Evolutionary conservation across 2,888 invertebrate species (phyloP).

Genomic region (Scotopteryx bipunctaria): DNA sequence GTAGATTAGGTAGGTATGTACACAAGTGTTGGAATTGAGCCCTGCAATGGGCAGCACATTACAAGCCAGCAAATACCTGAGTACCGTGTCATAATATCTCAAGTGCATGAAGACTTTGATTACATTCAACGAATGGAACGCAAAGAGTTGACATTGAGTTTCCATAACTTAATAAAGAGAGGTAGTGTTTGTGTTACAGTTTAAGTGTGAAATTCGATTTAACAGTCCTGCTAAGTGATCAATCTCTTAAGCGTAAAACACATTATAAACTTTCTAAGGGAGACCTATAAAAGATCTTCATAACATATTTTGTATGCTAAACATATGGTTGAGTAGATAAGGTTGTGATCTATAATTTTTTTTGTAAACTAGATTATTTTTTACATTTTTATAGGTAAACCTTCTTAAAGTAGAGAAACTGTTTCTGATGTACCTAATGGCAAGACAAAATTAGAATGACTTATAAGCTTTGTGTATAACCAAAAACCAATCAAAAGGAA

Average conservation of each 20-base stretch:
- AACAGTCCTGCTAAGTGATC: background rate
- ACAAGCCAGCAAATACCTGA: slow-evolving; percentile 62
- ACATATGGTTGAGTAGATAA: too few species aligned
- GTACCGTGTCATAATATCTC: slow-evolving; percentile 44
- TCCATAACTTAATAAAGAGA: slow-evolving; percentile 79
- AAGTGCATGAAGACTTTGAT: slow-evolving; percentile 46
- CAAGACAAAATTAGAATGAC: too few species aligned
- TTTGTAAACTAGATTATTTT: too few species aligned
- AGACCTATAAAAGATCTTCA: too few species aligned
- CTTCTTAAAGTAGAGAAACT: too few species aligned
- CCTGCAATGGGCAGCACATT: slow-evolving; percentile 72
- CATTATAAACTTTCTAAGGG: background rate
- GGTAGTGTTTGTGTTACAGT: slow-evolving; percentile 56
- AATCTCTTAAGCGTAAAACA: background rate
- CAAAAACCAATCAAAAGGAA: too few species aligned
- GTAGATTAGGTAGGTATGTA: slow-evolving; percentile 66
- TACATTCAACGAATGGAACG: slow-evolving; percentile 69
- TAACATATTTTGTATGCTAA: too few species aligned
- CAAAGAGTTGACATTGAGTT: slow-evolving; percentile 75
- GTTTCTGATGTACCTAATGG: too few species aligned
- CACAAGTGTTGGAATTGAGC: slow-evolving; percentile 71
- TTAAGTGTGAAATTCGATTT: slow-evolving; percentile 19
- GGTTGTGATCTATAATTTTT: too few species aligned
- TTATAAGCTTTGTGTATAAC: too few species aligned
- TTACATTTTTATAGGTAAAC: too few species aligned